A percentile compares a stretch with the other conserved stretches of the same genome.
These are phyloP conservation scores for Megalops atlanticus DNA, from an alignment of 2,113 vertebrate species.

Conservation along the genomic window DNA sequence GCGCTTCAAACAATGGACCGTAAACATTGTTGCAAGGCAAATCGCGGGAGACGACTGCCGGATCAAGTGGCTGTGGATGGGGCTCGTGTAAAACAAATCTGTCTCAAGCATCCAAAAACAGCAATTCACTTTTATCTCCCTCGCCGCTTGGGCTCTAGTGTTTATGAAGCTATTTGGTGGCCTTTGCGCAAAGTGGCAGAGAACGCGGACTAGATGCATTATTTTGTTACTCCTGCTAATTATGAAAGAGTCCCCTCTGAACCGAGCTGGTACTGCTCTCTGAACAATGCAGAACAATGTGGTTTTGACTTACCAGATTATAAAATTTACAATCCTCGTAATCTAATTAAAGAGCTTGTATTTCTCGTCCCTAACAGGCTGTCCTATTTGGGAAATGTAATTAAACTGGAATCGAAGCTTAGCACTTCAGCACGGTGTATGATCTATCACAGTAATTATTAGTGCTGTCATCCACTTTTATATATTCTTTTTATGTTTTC, in stretches of 20 bases:
- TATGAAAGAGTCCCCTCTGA: conserved; percentile 31
- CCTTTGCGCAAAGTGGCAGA: background rate
- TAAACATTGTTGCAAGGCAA: conserved; percentile 38
- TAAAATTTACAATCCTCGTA: conserved; percentile 12
- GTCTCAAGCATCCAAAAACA: conserved; percentile 21
- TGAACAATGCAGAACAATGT: background rate
- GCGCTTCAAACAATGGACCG: conserved; percentile 34
- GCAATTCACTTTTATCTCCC: conserved; percentile 19
- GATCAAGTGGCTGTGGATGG: conserved; percentile 22
- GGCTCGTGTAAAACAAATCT: background rate
- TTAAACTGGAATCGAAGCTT: conserved; percentile 13
- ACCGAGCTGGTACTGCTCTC: background rate
- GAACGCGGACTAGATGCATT: background rate
- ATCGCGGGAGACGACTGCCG: conserved; percentile 17
- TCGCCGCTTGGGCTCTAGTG: background rate
- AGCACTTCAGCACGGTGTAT: background rate
- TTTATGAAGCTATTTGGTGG: background rate
- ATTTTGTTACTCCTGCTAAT: conserved; percentile 1
- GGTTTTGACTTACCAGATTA: conserved; percentile 1
- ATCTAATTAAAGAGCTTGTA: background rate
- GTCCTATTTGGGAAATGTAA: conserved; percentile 14
- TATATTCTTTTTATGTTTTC: background rate
- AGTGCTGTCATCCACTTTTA: background rate
- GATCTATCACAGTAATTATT: conserved; percentile 9
- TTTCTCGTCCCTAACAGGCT: background rate